Percentiles rank a stretch among this genome's conserved stretches.
These are phyloP conservation scores for Hydractinia echinata DNA, from an alignment of 30 jellyfish, hydroid and myxozoan species.

Conservation along the genomic window DNA sequence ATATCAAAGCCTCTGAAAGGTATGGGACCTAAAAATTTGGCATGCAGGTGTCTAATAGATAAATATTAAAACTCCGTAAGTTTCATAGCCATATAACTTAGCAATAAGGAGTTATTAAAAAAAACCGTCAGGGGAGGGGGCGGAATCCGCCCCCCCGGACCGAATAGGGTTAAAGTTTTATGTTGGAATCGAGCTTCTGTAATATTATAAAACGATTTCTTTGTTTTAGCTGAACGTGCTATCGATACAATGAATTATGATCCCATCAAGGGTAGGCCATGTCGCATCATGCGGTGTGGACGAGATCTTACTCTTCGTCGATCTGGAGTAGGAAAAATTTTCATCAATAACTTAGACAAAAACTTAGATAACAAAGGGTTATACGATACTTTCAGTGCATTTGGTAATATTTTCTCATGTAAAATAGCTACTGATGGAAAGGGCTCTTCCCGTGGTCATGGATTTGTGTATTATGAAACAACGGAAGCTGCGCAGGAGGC, in stretches of 20 bases:
- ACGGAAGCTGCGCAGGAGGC: constrained; percentile 98
- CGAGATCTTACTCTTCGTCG: constrained; percentile 99
- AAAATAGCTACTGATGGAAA: constrained; percentile 82
- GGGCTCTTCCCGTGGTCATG: constrained; percentile 91
- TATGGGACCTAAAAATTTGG: no score
- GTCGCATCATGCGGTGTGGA: constrained; percentile 99
- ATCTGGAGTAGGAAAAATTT: constrained; percentile 97
- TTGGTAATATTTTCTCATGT: constrained; percentile 96
- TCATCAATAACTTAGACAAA: constrained; percentile 94
- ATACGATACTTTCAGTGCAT: constrained; percentile 98
- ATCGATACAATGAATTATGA: constrained; percentile 96
- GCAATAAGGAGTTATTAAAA: no score
- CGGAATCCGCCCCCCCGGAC: no score
- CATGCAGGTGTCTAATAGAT: no score
- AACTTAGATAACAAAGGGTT: constrained; percentile 92
- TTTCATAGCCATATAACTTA: no score
- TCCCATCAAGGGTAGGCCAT: constrained; percentile 97
- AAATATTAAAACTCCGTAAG: no score
- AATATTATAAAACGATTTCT: no score
- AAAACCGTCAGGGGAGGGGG: no score
- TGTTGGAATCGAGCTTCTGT: no score
- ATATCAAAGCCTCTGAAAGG: no score
- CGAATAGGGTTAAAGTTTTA: no score
- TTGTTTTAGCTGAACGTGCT: no score
- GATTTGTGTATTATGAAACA: constrained; percentile 98